phyloP scores from a whole-genome alignment of 1,140 invertebrate species.

The Drosophila neocordata region DNA sequence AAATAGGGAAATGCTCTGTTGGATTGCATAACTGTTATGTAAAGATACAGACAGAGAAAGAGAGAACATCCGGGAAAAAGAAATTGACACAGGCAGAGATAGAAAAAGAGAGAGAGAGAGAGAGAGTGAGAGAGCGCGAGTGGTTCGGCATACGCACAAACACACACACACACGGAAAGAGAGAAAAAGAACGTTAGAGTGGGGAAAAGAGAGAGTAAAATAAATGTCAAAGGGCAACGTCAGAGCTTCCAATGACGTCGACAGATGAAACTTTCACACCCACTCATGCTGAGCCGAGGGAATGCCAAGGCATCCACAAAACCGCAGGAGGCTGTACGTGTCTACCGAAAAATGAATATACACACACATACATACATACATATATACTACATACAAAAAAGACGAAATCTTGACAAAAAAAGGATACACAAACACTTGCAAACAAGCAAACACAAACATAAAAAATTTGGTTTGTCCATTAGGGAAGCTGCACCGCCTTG shows the following conservation, averaged over 20 bases:
- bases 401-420: conserved; percentile 26
- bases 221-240: conserved; percentile 68
- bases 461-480: conserved; percentile 46
- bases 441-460: conserved; percentile 25
- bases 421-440: conserved; percentile 42
- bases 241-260: conserved; percentile 53
- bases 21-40: conserved; percentile 70
- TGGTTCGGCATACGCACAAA: conserved; percentile 22
- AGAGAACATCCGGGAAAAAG: conserved; percentile 15
- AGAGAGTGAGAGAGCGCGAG: conserved; percentile 22
- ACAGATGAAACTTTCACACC: conserved; percentile 42
- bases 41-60: conserved; percentile 32
- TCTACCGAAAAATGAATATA: conserved; percentile 24
- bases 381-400: background rate
- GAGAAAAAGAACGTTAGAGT: conserved; percentile 27
- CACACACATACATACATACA: background rate
- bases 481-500: conserved; percentile 32
- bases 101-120: conserved; percentile 25
- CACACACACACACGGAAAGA: background rate
- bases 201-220: conserved; percentile 29
- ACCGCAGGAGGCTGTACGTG: conserved; percentile 36
- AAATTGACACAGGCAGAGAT: conserved; percentile 36
- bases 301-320: background rate
- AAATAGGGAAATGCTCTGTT: conserved; percentile 34
- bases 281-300: conserved; percentile 8